These are phyloP conservation scores for Chionodraco myersi DNA, from an alignment of 2,113 vertebrate genomes.

Conservation along the genomic window DNA sequence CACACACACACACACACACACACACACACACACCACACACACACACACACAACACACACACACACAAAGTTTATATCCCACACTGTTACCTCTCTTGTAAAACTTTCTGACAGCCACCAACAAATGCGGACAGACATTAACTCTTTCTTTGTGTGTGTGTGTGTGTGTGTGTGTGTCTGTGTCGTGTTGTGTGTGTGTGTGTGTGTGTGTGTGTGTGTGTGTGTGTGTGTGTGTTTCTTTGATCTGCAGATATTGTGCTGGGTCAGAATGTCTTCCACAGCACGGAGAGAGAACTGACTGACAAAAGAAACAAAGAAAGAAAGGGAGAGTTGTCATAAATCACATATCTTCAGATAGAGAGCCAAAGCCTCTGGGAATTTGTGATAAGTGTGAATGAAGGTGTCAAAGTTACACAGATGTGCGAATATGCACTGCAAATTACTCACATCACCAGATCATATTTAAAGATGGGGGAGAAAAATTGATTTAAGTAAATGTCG, in stretches of 20 bases:
- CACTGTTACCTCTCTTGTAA: conserved; percentile 21
- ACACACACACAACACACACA: neutral
- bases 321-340: conserved; percentile 19
- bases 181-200: neutral
- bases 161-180: too few species aligned
- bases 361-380: conserved; percentile 18
- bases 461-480: conserved; percentile 6
- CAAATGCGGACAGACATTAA: conserved; percentile 6
- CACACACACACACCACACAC: neutral
- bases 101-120: conserved; percentile 36
- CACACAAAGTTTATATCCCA: neutral
- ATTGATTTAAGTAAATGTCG: neutral
- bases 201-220: neutral
- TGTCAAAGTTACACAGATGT: conserved; percentile 20
- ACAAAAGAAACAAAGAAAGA: conserved; percentile 26
- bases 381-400: conserved; percentile 26
- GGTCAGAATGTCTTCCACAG: conserved; percentile 17
- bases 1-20: neutral
- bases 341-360: conserved; percentile 20
- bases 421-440: conserved; percentile 21
- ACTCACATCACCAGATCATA: conserved; percentile 19
- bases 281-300: neutral
- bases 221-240: conserved; percentile 10
- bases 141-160: neutral
- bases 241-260: conserved; percentile 26